phyloP scores from a whole-genome alignment of 1,140 invertebrate species.

The Heliconius hewitsoni region DNA sequence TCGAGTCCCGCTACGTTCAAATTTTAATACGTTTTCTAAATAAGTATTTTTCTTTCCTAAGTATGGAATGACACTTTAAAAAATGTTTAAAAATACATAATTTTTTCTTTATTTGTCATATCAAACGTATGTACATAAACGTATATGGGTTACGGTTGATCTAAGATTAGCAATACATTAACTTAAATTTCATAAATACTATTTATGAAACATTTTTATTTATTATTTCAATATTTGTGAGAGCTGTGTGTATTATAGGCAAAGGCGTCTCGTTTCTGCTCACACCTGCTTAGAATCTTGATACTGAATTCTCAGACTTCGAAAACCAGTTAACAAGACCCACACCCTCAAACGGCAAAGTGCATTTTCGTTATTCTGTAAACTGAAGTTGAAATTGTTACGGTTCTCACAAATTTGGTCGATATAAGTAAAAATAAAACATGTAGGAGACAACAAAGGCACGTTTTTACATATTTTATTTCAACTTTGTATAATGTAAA shows the following conservation, averaged over 20 bases:
- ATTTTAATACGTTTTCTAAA: too few relatives aligned
- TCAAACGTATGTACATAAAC: too few relatives aligned
- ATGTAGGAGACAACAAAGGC: constrained; percentile 41
- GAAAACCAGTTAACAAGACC: constrained; percentile 60
- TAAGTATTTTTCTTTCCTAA: too few relatives aligned
- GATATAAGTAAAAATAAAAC: constrained; percentile 33
- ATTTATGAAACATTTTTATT: neutral
- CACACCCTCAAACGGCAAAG: constrained; percentile 22
- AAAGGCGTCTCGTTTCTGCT: constrained; percentile 65
- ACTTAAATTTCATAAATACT: too few relatives aligned
- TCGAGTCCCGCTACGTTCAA: too few relatives aligned
- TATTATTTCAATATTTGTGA: neutral
- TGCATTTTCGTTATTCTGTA: constrained; percentile 37
- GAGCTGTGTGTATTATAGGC: constrained; percentile 47
- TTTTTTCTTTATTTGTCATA: too few relatives aligned
- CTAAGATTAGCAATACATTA: too few relatives aligned
- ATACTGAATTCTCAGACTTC: constrained; percentile 68
- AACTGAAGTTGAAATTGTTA: constrained; percentile 41
- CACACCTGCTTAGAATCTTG: constrained; percentile 74
- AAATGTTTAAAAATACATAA: too few relatives aligned
- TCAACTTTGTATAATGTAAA: constrained; percentile 33
- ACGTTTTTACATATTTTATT: constrained; percentile 44
- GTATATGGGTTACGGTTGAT: too few relatives aligned
- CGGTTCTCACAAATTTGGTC: constrained; percentile 51
- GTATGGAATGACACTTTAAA: too few relatives aligned